A percentile compares a stretch with the other conserved stretches of the same genome.
Evolutionary conservation across 2,797 vertebrate species (phyloP).

Genomic region (Darevskia nairensis): DNA sequence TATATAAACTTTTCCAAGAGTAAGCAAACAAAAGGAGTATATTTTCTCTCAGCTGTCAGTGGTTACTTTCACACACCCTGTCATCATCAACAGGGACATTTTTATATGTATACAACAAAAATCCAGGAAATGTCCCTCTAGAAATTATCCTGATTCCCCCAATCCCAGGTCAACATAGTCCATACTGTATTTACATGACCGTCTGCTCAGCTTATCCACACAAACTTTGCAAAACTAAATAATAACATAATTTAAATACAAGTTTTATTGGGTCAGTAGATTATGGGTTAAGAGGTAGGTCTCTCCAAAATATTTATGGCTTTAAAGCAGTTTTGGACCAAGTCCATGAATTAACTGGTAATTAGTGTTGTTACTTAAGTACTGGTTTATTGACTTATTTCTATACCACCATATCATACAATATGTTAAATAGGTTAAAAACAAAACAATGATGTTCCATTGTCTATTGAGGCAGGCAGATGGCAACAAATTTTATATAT

Average conservation of each 20-base stretch:
- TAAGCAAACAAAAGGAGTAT: constrained; percentile 55
- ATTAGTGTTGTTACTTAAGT: not conserved
- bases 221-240: not conserved
- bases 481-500: not conserved
- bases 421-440: too few species aligned
- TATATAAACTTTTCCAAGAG: constrained; percentile 56
- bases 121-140: not conserved
- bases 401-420: too few species aligned
- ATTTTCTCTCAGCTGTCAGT: constrained; percentile 51
- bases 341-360: not conserved
- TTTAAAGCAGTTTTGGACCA: not conserved
- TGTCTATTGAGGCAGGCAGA: too few species aligned
- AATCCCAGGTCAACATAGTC: constrained; percentile 15
- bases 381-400: not conserved
- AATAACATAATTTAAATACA: not conserved
- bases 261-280: not conserved
- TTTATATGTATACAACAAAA: constrained; percentile 29
- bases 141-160: not conserved
- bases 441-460: too few species aligned
- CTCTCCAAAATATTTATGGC: not conserved
- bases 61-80: constrained; percentile 25
- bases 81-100: constrained; percentile 13
- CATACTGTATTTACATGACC: constrained; percentile 14
- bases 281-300: not conserved
- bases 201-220: not conserved